phyloP scores from a whole-genome alignment of 2,113 vertebrate species.

The Lepus americanus region DNA sequence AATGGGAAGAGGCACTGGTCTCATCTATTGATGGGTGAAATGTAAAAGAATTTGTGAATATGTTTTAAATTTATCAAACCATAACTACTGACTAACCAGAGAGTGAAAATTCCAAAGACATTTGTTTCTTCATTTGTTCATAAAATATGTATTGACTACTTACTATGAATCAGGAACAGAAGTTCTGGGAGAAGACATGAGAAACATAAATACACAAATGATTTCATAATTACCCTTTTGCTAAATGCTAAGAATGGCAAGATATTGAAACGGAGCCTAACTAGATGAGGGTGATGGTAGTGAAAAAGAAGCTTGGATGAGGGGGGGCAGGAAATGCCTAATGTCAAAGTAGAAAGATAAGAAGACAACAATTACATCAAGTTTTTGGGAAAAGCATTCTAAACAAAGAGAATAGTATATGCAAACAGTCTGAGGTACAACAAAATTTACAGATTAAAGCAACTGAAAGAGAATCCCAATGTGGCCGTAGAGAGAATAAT shows the following conservation, averaged over 20 bases:
- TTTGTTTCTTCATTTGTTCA: conserved; percentile 17
- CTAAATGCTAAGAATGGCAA: conserved; percentile 24
- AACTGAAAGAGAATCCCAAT: neutral
- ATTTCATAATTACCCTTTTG: conserved; percentile 34
- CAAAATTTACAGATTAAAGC: conserved; percentile 7
- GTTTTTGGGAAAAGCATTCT: neutral
- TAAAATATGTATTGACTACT: neutral
- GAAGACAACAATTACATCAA: neutral
- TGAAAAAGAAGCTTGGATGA: neutral
- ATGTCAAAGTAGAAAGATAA: conserved; percentile 23
- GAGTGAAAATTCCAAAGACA: neutral
- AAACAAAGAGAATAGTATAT: neutral
- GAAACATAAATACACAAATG: conserved; percentile 28
- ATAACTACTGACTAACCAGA: neutral
- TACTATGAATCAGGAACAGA: neutral
- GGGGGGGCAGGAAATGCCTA: neutral
- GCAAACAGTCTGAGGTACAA: conserved; percentile 33
- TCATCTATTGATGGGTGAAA: neutral
- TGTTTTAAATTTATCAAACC: conserved; percentile 19
- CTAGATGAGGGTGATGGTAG: neutral
- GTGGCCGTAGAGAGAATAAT: neutral
- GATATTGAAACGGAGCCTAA: neutral
- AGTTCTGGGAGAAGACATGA: neutral
- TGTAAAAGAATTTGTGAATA: neutral
- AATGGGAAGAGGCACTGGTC: neutral